Percentiles rank a stretch among this genome's conserved stretches.
Conservation (phyloP, 2,113 vertebrate species). For the Menura novaehollandiae region DNA sequence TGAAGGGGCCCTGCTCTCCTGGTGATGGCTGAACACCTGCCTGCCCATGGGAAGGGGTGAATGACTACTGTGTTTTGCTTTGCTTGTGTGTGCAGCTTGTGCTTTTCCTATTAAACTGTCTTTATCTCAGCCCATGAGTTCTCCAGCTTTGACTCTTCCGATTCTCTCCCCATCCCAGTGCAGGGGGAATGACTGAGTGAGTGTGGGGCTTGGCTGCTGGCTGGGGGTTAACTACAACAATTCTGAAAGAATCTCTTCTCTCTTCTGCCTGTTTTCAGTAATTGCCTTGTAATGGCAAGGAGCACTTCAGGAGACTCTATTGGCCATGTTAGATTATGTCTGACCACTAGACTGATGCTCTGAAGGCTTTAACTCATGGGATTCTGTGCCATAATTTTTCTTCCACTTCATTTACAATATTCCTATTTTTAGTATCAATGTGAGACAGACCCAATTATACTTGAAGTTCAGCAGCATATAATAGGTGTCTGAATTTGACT, state of each 20-base stretch:
- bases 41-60: not conserved
- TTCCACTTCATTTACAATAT: constrained; percentile 57
- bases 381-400: constrained; percentile 18
- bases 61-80: not conserved
- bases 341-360: constrained; percentile 40
- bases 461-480: constrained; percentile 39
- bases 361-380: not conserved
- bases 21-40: not conserved
- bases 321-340: constrained; percentile 36
- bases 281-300: not conserved
- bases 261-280: not conserved
- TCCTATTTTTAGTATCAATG: constrained; percentile 41
- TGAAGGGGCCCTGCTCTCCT: not conserved
- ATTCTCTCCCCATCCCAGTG: not conserved
- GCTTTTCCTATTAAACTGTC: not conserved
- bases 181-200: accelerated
- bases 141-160: not conserved
- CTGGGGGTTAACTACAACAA: not conserved
- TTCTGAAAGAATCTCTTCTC: not conserved
- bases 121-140: not conserved
- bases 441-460: constrained; percentile 50
- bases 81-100: not conserved
- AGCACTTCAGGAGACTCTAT: constrained; percentile 41
- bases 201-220: not conserved
- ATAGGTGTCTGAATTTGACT: constrained; percentile 56